phyloP scores from a whole-genome alignment of 1,140 invertebrate species.

The Ips nitidus region DNA sequence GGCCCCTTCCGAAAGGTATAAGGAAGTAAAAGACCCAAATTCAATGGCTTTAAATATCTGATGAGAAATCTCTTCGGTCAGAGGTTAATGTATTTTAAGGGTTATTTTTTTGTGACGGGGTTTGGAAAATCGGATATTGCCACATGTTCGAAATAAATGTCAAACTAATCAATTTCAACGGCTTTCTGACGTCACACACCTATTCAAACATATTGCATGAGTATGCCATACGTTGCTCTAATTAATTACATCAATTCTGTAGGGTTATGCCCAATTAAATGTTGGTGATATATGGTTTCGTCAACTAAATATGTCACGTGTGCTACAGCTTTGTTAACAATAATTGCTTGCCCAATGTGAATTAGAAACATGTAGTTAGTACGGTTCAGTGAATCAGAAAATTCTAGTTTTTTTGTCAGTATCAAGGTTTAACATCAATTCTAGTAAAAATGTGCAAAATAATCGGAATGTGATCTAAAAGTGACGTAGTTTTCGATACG shows the following conservation, averaged over 20 bases:
- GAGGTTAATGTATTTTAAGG: background rate
- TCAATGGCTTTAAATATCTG: constrained; percentile 14
- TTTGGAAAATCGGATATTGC: no score
- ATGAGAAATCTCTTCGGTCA: constrained; percentile 7
- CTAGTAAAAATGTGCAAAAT: no score
- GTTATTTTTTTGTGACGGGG: background rate
- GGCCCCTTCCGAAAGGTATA: background rate
- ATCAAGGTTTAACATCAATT: no score
- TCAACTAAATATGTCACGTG: constrained; percentile 21
- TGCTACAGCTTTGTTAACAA: constrained; percentile 5
- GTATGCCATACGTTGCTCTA: constrained; percentile 9
- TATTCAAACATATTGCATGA: background rate
- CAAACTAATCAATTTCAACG: no score
- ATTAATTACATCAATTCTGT: constrained; percentile 17
- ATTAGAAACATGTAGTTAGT: background rate
- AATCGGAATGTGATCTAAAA: no score
- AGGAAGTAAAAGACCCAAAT: constrained; percentile 6
- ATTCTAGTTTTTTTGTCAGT: background rate
- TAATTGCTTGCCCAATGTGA: background rate
- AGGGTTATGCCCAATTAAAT: constrained; percentile 17
- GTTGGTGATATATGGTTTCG: constrained; percentile 26
- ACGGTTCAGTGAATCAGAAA: constrained; percentile 1
- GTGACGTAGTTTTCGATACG: background rate
- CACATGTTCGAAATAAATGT: no score
- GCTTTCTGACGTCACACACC: background rate